Evolutionary conservation across 2,797 vertebrate species (phyloP), one percentile per base, ranked within the genome.

Genomic region (Poliocrania exsul): DNA sequence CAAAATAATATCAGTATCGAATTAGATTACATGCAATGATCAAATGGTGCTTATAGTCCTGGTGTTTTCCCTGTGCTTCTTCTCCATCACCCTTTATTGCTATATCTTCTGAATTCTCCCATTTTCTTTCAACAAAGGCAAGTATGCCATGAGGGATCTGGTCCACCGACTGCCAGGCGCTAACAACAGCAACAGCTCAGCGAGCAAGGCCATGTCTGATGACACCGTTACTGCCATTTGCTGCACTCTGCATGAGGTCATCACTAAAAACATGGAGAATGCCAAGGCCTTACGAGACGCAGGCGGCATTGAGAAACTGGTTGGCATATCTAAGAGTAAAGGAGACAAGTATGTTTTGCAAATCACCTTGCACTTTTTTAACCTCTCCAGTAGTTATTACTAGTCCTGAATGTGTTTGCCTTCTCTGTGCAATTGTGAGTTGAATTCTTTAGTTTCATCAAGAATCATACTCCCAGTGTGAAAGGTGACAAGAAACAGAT

Each of bases 221-320:
- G 99, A 99, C 98, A 99, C 99, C n/a, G 98, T 99, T 96, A 99
- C 99, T 10, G 99, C 99, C 16, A 99, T 99, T 97, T 99, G 99
- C 98, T 99, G 98, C 93, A 98, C 98, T 86, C 97, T 99, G 94
- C 99, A 99, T 13, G 99, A 99, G 98, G 99, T 99, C 98, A 99
- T 99, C 98, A 99, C 99, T 96, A 99, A 98, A 97, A 98, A 98
- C 97, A 98, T 98, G 98, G 98, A 99, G 97, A 99, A 99, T 49
- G 98, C 98, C 98, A 99, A 99, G 97, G 98, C 99, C 97, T 98
- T 99, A 98, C 98, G 99, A 94, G 99, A 99, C 58, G 99, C 99
- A 16, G 99, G 99, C 1, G 99, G 98, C 97, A 98, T 98, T 72
- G 98, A 98, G 98, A 98, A 98, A 97, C 96, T 99, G 96, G 98